Base-by-base conservation (phyloP, 2,888 invertebrate species). In the Rotaria socialis region DNA sequence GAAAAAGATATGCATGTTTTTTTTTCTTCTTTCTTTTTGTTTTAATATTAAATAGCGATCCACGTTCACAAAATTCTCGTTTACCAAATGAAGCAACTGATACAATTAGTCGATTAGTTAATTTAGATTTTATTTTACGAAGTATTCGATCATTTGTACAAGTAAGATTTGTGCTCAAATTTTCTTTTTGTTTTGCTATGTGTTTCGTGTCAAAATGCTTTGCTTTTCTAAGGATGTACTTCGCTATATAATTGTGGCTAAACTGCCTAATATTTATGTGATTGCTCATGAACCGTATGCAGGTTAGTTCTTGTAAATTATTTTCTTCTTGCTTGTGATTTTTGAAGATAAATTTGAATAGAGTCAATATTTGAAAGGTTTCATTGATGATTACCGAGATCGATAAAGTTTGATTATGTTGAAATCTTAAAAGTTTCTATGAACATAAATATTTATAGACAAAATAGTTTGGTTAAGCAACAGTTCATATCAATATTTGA, bases 41-140 rank as follows among this genome's bases (percentile, higher is more conserved):
- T 27, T 2, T n/a, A 1, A 52, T 16, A 43, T 75, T 16, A 50
- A 58, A 22, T 41, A 43, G 75, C 16, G 86, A 86, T 84, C 85
- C 85, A 35, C 85, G 86, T 27, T 56, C 85, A 6, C 86, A 85
- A 86, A 85, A 85, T 60, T 35, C 80, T 10, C 67, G 58, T 58
- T 22, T 86, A 55, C 86, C 86, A n/a, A 85, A 85, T 27, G 86
- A 86, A n/a, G 86, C 74, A 27, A 75, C 85, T 41, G 85, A 67
- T 27, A 84, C 84, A 50, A 43, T 85, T 22, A 85, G 67, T n/a
- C 74, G 86, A 86, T 85, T 86, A 55, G 41, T 86, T 11, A 86
- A 86, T 85, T 80, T 86, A 58, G 86, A 86, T 50, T 86, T 86
- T 85, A 85, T 86, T 56, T 41, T 86, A 47, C 55, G 86, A 50